Base-by-base conservation (phyloP, 2,888 invertebrate species). In the Polymixis lichenea region DNA sequence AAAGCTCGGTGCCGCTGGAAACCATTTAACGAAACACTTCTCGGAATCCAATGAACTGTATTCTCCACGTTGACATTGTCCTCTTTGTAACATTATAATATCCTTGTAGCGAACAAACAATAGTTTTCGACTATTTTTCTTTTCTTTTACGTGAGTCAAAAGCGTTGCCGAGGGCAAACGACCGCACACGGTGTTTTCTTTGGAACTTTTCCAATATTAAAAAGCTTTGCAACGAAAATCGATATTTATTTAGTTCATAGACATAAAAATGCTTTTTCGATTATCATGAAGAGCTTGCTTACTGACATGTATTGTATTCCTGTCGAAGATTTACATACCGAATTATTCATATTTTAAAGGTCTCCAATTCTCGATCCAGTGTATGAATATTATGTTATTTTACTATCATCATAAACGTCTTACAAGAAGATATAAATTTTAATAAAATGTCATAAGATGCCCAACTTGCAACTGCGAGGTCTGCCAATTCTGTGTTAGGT, bases 181-280 rank as follows among this genome's bases (percentile, higher is more conserved):
- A 90, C 91, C 93, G 92, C 93, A 93, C 94, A 91, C 90, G 70
- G 85, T 82, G 91, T 88, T 90, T 91, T 90, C 90, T 88, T 93
- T 95, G 94, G 93, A 93, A 91, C 88, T 78, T 77, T 84, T 94
- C 94, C 95, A 95, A 94, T 66, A 67, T 66, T 64, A 75, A 88
- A 86, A 87, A 80, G 82, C 72, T 86, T 81, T 80, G 69, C 66
- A 78, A 72, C 49, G 51, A 76, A 81, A 81, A 82, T 86, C 67
- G 77, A 76, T 64, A 68, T 78, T 85, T 83, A 81, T 86, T 79
- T 77, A 81, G 80, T 83, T 85, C 75, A 83, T 65, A 83, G 55
- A 75, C 55, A 66, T 75, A 58, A 77, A 65, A 60, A 77, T 65
- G 32, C 5, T 53, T 65, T 73, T 72, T 70, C 58, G 19, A 68